Base-by-base conservation (phyloP, 2,888 invertebrate genomes). In the Drosophila nr. medialis region DNA sequence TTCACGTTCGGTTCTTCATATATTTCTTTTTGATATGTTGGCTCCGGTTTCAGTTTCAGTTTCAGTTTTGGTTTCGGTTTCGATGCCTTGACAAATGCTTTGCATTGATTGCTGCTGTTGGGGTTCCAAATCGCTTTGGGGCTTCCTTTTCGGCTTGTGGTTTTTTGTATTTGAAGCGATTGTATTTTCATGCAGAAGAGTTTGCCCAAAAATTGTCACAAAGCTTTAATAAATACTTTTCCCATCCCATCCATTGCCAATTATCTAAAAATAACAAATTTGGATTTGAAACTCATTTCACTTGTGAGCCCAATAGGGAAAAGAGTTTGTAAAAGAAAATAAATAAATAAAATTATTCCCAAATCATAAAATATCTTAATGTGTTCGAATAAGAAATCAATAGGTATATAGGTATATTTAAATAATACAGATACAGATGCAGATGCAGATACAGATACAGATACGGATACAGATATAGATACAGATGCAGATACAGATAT, bases 51-150 rank as follows among this genome's bases (percentile, higher is more conserved):
- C 51, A 32, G 29, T 30, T 36, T 45, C 45, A 21, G 45, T 45
- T 45, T 24, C 45, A 21, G 45, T 45, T 45, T 24, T 21, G 38
- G 21, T 50, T 24, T 54, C 40, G 56, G 21, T 40, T 50, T 54
- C 53, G 58, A n/a, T 55, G 45, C 32, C 60, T 55, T 88, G 74
- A 88, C 64, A 81, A 81, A 81, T 82, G 76, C 29, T 51, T 59
- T 51, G 67, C 76, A 76, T 74, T 83, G 80, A 80, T 81, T 81
- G 72, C 67, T 58, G 62, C 69, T 45, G 32, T 45, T 29, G 55
- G 59, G 64, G 50, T 6, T 40, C 49, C 21, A 81, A 72, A 74
- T 66, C 56, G 63, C 60, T 67, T 64, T 64, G 50, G 29, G 64
- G 45, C 45, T 62, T 75, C 65, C 30, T 15, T 48, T 40, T 55